Conservation (phyloP, 2,113 vertebrate species). For the Eudyptes chrysolophus region DNA sequence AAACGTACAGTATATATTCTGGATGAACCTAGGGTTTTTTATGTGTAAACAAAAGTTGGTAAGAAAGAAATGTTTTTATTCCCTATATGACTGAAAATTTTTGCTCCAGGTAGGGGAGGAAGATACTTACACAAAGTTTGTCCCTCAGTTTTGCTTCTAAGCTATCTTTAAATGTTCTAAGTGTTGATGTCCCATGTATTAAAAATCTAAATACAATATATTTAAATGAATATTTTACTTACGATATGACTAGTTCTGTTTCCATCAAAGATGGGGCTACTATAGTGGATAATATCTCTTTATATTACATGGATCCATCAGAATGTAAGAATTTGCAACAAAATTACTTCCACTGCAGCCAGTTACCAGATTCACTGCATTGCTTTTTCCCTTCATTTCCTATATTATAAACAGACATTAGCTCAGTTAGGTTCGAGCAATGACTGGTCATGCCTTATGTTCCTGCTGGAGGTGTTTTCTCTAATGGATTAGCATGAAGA, state of each 20-base stretch:
- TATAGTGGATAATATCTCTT: background rate
- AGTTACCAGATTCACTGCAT: background rate
- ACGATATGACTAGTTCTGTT: background rate
- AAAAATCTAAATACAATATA: background rate
- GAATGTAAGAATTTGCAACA: background rate
- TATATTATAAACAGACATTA: background rate
- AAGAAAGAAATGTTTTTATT: background rate
- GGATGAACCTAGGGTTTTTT: background rate
- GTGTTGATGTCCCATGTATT: background rate
- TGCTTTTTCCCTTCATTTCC: constrained; percentile 15
- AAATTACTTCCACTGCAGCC: background rate
- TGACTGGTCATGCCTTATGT: background rate
- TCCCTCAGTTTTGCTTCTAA: background rate
- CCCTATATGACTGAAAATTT: background rate
- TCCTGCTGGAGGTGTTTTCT: background rate
- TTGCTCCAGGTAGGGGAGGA: background rate
- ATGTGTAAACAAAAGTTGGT: background rate
- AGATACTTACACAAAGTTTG: background rate
- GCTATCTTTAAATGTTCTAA: background rate
- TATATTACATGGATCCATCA: background rate
- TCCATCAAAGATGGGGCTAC: background rate
- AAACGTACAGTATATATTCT: constrained; percentile 12
- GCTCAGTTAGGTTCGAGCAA: background rate
- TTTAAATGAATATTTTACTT: background rate
- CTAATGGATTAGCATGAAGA: background rate